Evolutionary conservation across 2,113 vertebrate species (phyloP).

Genomic region (Eubucco bourcierii): DNA sequence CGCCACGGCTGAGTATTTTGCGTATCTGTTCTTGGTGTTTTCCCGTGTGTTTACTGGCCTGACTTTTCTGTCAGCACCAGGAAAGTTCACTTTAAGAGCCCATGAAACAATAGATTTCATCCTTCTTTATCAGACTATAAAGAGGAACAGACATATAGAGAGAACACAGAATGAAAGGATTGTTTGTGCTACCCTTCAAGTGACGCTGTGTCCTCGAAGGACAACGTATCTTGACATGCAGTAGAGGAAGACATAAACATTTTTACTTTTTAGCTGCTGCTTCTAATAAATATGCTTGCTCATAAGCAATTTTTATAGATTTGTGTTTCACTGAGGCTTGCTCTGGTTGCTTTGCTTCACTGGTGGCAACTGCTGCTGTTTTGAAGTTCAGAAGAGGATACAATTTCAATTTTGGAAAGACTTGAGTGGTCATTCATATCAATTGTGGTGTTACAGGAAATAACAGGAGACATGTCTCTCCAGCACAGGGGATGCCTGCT

Average conservation of each 20-base stretch:
- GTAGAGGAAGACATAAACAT: neutral
- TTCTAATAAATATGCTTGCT: neutral
- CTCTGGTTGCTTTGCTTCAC: neutral
- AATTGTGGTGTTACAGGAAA: neutral
- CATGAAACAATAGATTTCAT: neutral
- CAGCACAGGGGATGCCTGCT: rapidly evolving
- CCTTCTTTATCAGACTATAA: neutral
- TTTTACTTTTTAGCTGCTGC: neutral
- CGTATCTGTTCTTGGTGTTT: neutral
- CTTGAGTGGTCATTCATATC: neutral
- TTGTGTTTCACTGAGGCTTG: neutral
- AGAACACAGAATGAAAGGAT: neutral
- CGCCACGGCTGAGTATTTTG: neutral
- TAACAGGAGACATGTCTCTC: neutral
- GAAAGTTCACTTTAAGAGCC: neutral
- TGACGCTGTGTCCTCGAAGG: neutral
- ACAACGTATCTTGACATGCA: neutral
- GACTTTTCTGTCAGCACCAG: neutral
- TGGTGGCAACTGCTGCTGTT: neutral
- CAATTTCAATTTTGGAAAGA: neutral
- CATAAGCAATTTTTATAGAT: neutral
- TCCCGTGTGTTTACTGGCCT: neutral
- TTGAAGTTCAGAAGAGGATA: neutral
- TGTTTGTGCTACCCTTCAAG: neutral
- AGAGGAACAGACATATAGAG: no score